Conservation (phyloP, 2,888 invertebrate species). For the Ashinkailepas kermadecensis region DNA sequence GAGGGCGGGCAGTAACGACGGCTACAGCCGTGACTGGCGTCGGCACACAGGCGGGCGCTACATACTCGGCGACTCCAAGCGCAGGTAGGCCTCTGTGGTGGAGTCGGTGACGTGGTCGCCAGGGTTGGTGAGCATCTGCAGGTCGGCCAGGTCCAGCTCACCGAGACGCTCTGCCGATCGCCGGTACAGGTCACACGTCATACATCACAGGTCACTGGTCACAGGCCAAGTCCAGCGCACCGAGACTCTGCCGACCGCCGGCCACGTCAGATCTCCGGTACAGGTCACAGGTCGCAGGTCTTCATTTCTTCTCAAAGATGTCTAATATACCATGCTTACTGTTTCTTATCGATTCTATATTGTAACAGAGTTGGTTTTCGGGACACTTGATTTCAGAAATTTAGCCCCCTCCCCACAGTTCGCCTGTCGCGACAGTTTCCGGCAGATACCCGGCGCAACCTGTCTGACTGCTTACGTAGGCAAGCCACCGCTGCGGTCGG, state of each 20-base stretch:
- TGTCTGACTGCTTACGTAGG: too few species aligned
- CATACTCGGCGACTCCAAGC: neutral
- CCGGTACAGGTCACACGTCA: neutral
- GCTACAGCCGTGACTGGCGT: neutral
- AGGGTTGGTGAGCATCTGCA: slow-evolving; percentile 3
- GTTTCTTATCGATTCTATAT: too few species aligned
- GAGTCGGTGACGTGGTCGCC: neutral
- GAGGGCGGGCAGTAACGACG: too few species aligned
- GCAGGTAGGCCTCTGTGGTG: neutral
- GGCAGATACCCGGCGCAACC: too few species aligned
- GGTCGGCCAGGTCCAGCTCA: neutral
- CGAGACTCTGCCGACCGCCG: neutral
- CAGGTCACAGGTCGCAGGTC: neutral
- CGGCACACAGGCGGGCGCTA: neutral
- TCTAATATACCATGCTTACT: neutral
- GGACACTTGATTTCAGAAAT: too few species aligned
- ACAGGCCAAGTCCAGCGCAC: neutral
- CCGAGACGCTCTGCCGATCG: neutral
- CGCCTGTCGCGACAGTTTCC: too few species aligned
- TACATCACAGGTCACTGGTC: neutral
- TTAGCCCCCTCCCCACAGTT: too few species aligned
- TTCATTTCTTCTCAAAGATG: neutral
- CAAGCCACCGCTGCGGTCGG: too few species aligned
- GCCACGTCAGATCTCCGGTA: neutral
- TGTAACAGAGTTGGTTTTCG: too few species aligned